Evolutionary conservation across 2,113 vertebrate genomes (phyloP), one percentile per base, ranked within the genome.

Genomic region (Pedionomus torquatus): DNA sequence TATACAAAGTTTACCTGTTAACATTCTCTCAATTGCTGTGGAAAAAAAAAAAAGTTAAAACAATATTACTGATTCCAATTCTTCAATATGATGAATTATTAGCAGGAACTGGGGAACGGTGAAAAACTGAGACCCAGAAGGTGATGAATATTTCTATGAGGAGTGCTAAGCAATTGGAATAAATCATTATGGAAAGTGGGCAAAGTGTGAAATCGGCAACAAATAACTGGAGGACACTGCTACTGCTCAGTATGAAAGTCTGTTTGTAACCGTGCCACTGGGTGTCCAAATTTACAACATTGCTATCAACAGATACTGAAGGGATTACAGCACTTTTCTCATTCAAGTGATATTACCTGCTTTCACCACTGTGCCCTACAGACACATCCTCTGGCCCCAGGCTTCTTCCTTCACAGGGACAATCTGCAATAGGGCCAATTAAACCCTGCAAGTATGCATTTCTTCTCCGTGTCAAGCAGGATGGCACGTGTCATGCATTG

Each of bases 221-320:
- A 96, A 80, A 88, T 86, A 93, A 90, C 71, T 41, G 25, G 66
- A 72, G 72, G 61, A 31, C 90, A 96, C 79, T 82, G 89, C 84
- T 89, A 90, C 58, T 65, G 86, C 87, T 89, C 90, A 96, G 79
- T 82, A 69, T 12, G 70, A 87, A 94, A 94, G 72, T 46, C 93
- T 87, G 54, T 91, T 83, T 57, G 94, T 97, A 98, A 89, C 97
- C 97, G 98, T 96, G 58, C 94, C 98, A 98, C 98, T 18, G 46
- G 65, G 91, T 92, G 78, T 86, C 83, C 80, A 95, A 80, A 64
- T 92, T 92, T 72, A 78, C 71, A 94, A 89, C 75, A 81, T 33
- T 74, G 33, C 88, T 97, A 72, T 76, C 86, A 95, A 94, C 77
- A 97, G 87, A 90, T 89, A 79, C 54, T 79, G 86, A 83, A 82